Conservation (phyloP, 2,797 vertebrate genomes). For the Lates japonicus region DNA sequence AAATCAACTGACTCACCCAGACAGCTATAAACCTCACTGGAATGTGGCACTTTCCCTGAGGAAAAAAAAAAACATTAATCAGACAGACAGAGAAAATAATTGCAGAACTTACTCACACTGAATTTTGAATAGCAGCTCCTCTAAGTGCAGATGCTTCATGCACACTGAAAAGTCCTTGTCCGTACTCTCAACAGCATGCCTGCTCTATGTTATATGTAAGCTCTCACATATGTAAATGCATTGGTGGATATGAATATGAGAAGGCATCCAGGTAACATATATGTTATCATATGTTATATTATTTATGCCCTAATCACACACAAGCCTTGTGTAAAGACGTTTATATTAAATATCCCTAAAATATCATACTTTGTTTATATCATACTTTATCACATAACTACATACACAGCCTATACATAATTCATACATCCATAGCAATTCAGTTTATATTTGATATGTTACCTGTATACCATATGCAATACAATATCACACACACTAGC, state of each 20-base stretch:
- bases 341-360: background rate
- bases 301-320: background rate
- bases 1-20: constrained; percentile 24
- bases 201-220: background rate
- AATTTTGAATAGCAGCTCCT: constrained; percentile 41
- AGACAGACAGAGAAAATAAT: constrained; percentile 44
- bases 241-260: background rate
- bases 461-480: no score
- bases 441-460: no score
- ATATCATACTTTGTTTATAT: background rate
- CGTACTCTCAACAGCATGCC: background rate
- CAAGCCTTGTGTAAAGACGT: background rate
- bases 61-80: constrained; percentile 28
- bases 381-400: background rate
- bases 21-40: constrained; percentile 3
- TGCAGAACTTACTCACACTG: constrained; percentile 23
- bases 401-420: background rate
- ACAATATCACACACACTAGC: no score
- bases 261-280: background rate
- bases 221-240: background rate
- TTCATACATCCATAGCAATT: no score
- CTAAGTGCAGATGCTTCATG: constrained; percentile 20
- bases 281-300: background rate
- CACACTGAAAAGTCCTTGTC: constrained; percentile 24
- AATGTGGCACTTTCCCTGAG: background rate